A percentile compares a stretch with the other conserved stretches of the same genome.
Conservation (phyloP, 2,797 vertebrate species). For the Poecilia gillii region DNA sequence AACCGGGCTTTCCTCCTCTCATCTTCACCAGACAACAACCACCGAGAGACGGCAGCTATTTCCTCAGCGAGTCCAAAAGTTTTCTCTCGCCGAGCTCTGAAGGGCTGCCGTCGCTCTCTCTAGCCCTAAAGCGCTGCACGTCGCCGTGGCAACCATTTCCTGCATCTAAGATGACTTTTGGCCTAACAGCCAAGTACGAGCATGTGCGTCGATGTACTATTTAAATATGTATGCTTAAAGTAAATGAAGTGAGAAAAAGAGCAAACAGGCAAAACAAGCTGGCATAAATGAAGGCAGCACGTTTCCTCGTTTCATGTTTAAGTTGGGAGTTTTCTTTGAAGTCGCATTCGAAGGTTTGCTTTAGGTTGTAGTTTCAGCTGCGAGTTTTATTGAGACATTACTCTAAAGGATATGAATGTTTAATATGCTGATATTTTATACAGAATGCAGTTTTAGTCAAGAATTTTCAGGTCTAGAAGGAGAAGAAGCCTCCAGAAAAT, state of each 20-base stretch:
- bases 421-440: not conserved
- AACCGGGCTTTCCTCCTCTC: conserved; percentile 6
- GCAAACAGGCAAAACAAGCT: not conserved
- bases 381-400: not conserved
- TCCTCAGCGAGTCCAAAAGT: conserved; percentile 32
- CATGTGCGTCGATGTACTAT: not conserved
- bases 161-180: conserved; percentile 13
- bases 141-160: conserved; percentile 45
- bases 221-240: not conserved
- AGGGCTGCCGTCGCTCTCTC: conserved; percentile 19
- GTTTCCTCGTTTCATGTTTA: not conserved
- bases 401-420: not conserved
- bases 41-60: conserved; percentile 23
- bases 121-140: conserved; percentile 9
- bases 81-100: conserved; percentile 35
- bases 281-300: not conserved
- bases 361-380: not conserved
- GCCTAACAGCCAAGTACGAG: not conserved
- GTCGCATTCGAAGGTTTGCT: not conserved
- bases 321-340: not conserved
- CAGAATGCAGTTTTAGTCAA: not conserved
- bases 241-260: not conserved
- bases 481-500: not conserved
- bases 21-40: conserved; percentile 16
- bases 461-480: not conserved